Conservation (phyloP, 1,140 invertebrate species). For the Hirudo medicinalis region DNA sequence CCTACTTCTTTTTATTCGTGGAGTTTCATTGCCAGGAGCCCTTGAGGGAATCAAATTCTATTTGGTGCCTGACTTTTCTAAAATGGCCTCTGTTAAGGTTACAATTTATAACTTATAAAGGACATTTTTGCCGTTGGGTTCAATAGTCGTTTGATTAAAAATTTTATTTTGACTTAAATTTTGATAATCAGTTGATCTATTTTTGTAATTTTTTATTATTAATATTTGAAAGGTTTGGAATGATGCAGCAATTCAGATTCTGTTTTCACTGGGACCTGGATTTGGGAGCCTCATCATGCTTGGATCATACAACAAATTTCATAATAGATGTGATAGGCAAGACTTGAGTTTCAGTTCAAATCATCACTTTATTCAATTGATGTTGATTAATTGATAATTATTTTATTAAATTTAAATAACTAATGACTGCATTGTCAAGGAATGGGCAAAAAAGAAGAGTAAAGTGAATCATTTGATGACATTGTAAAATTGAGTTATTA, state of each 20-base stretch:
- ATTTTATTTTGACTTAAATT: no score
- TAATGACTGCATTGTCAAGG: no score
- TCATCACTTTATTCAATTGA: slow-evolving; percentile 3
- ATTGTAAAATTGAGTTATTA: no score
- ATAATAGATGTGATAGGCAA: slow-evolving; percentile 38
- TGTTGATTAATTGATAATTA: background rate
- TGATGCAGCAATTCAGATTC: slow-evolving; percentile 69
- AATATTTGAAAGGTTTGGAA: slow-evolving; percentile 53
- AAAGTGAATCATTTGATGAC: no score
- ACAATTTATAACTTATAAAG: no score
- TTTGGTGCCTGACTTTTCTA: slow-evolving; percentile 23
- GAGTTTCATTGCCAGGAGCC: slow-evolving; percentile 58
- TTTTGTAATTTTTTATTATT: background rate
- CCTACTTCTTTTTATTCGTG: slow-evolving; percentile 73
- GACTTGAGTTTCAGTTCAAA: background rate
- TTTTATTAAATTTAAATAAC: no score
- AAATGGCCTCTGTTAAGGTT: slow-evolving; percentile 38
- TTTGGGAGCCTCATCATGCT: slow-evolving; percentile 36
- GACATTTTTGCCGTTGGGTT: no score
- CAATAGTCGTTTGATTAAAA: no score
- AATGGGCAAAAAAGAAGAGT: no score
- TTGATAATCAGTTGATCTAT: no score
- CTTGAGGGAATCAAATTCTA: slow-evolving; percentile 26
- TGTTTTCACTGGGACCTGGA: slow-evolving; percentile 49
- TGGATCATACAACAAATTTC: slow-evolving; percentile 39